Evolutionary conservation across 2,888 invertebrate genomes (phyloP).

Genomic region (Andricus quercusramuli): DNA sequence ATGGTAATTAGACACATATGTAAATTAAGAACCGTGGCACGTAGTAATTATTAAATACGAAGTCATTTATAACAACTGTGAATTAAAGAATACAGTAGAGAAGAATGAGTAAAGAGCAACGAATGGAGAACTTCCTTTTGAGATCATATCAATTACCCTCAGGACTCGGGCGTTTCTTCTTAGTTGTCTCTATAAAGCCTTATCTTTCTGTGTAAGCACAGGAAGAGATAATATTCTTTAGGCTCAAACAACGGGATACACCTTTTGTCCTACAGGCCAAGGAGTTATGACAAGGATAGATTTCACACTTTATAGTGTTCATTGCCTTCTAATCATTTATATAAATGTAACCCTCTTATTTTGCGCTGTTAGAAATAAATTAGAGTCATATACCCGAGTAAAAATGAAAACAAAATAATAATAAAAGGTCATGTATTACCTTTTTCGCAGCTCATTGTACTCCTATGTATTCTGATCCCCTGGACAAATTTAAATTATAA

Average conservation of each 20-base stretch:
- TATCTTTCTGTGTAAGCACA: conserved; percentile 20
- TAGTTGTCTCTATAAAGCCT: conserved; percentile 35
- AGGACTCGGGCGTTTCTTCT: conserved; percentile 36
- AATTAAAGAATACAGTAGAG: conserved; percentile 13
- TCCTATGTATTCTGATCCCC: too few relatives aligned
- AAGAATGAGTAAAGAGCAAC: conserved; percentile 20
- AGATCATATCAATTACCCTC: conserved; percentile 31
- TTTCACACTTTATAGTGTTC: conserved; percentile 21
- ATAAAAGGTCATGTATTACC: too few relatives aligned
- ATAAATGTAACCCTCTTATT: not conserved
- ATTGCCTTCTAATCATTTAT: conserved; percentile 33
- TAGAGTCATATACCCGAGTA: too few relatives aligned
- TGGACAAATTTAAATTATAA: too few relatives aligned
- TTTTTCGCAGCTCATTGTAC: too few relatives aligned
- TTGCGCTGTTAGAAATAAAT: too few relatives aligned
- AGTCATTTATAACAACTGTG: conserved; percentile 3
- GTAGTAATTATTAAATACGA: conserved; percentile 9
- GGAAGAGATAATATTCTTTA: conserved; percentile 30
- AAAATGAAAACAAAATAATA: too few relatives aligned
- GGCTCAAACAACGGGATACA: conserved; percentile 7
- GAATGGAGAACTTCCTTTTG: conserved; percentile 28
- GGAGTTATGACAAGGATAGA: conserved; percentile 29
- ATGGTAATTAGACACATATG: not conserved
- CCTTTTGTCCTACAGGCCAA: conserved; percentile 12
- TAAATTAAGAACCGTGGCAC: not conserved